Percentiles rank a stretch among this genome's conserved stretches.
Evolutionary conservation across 1,140 invertebrate genomes (phyloP).

Genomic region (Globodera ellingtonae): DNA sequence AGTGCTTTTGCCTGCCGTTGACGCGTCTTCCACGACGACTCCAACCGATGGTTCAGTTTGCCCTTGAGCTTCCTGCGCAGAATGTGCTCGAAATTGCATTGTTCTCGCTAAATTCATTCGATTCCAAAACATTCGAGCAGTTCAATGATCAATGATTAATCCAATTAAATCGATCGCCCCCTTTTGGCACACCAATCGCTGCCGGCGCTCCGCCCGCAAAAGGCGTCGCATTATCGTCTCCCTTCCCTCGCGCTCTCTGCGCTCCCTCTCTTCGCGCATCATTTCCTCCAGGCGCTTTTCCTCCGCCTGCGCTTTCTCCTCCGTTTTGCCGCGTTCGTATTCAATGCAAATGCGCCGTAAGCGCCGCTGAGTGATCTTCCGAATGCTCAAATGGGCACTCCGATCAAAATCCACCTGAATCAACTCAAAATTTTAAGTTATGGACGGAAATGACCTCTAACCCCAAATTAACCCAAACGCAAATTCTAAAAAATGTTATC

Average conservation of each 20-base stretch:
- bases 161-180: background rate
- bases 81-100: constrained; percentile 35
- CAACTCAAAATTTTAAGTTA: no score
- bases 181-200: constrained; percentile 19
- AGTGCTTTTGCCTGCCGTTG: constrained; percentile 33
- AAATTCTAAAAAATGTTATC: background rate
- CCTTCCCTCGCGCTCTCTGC: constrained; percentile 19
- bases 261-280: constrained; percentile 26
- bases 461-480: background rate
- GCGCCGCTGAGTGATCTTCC: constrained; percentile 38
- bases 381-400: constrained; percentile 39
- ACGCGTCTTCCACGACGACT: constrained; percentile 29
- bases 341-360: constrained; percentile 31
- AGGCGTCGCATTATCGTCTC: constrained; percentile 19
- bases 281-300: constrained; percentile 21
- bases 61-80: constrained; percentile 37
- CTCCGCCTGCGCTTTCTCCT: constrained; percentile 20
- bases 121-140: background rate
- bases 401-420: constrained; percentile 34
- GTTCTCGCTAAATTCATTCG: constrained; percentile 18
- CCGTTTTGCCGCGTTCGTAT: constrained; percentile 29
- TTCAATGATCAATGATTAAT: background rate
- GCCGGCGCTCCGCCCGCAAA: constrained; percentile 25
- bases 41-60: constrained; percentile 24
- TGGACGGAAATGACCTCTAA: no score